Evolutionary conservation across 2,888 invertebrate genomes (phyloP).

Genomic region (Lobophora halterata): DNA sequence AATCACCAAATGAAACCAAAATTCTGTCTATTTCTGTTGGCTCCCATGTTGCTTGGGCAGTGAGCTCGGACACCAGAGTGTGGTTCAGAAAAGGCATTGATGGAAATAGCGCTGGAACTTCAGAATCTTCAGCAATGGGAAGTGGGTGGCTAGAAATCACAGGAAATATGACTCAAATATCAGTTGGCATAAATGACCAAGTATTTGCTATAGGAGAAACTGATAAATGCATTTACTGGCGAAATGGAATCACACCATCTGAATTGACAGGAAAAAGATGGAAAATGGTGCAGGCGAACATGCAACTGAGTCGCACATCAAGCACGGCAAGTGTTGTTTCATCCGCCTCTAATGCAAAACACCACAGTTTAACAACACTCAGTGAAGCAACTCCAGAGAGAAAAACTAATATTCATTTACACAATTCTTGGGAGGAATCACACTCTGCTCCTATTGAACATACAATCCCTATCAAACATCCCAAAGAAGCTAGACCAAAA

Average conservation of each 20-base stretch:
- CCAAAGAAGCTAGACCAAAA: slow-evolving; percentile 56
- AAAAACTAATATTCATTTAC: slow-evolving; percentile 76
- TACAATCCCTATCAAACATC: slow-evolving; percentile 81
- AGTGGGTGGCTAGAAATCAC: slow-evolving; percentile 95
- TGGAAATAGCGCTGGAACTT: slow-evolving; percentile 85
- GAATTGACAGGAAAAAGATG: slow-evolving; percentile 94
- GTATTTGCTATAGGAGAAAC: slow-evolving; percentile 92
- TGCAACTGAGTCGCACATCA: slow-evolving; percentile 91
- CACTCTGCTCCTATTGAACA: slow-evolving; percentile 88
- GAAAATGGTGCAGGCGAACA: slow-evolving; percentile 88
- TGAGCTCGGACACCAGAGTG: slow-evolving; percentile 90
- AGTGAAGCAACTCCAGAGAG: slow-evolving; percentile 63
- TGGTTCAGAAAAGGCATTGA: slow-evolving; percentile 92
- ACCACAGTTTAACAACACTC: slow-evolving; percentile 83
- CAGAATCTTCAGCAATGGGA: slow-evolving; percentile 89
- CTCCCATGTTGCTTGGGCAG: slow-evolving; percentile 88
- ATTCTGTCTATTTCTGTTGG: slow-evolving; percentile 91
- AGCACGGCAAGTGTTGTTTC: slow-evolving; percentile 88
- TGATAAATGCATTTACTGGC: slow-evolving; percentile 90
- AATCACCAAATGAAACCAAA: slow-evolving; percentile 85
- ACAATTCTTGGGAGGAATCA: slow-evolving; percentile 85
- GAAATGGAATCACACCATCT: slow-evolving; percentile 86
- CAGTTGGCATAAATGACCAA: slow-evolving; percentile 94
- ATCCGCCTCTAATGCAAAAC: slow-evolving; percentile 82
- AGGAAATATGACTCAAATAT: slow-evolving; percentile 89